Evolutionary conservation across 2,888 invertebrate genomes (phyloP), one percentile per base, ranked within the genome.

Genomic region (Cheilosia scutellata): DNA sequence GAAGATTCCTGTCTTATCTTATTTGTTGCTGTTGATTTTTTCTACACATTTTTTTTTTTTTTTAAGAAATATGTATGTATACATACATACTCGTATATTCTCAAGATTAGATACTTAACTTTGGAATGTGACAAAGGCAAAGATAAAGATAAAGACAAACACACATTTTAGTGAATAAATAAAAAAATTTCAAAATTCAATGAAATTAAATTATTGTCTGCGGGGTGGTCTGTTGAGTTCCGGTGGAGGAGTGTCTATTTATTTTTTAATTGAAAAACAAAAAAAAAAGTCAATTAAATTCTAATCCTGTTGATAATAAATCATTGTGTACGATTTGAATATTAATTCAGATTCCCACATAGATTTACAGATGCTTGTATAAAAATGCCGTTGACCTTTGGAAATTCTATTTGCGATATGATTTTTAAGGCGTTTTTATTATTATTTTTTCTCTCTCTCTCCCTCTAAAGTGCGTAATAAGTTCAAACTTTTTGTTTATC

Each of bases 361-460:
- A 13, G 16, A 29, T 11, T 7, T n/a, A 25, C 5, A 44, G 42
- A 47, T 29, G 2, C 20, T 20, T 20, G 20, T 20, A 27, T 2
- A 53, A 62, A 25, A 25, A 68, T 76, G 76, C 66, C 76, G 49
- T 60, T 76, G 76, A 76, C 76, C 76, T 76, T 76, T 66, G 42
- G 16, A 42, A 68, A 13, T 44, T 49, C 66, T 65, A 49, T 76
- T 66, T 58, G 5, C 16, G n/a, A 65, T n/a, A 31, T 9, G n/a
- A 37, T 60, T 72, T 49, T 60, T 42, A 5, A 33, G 42, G 16
- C 4, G 16, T 20, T 11, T 57, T 66, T 57, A 20, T 20, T 47
- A 25, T 58, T 5, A 20, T 20, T 47, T 33, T 58, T 5, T 27
- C 7, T 49, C 25, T 25, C 16, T 20, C 16, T 20, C 9, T 13